Evolutionary conservation across 2,888 invertebrate species (phyloP).

Genomic region (Cyrtodaria siliqua): DNA sequence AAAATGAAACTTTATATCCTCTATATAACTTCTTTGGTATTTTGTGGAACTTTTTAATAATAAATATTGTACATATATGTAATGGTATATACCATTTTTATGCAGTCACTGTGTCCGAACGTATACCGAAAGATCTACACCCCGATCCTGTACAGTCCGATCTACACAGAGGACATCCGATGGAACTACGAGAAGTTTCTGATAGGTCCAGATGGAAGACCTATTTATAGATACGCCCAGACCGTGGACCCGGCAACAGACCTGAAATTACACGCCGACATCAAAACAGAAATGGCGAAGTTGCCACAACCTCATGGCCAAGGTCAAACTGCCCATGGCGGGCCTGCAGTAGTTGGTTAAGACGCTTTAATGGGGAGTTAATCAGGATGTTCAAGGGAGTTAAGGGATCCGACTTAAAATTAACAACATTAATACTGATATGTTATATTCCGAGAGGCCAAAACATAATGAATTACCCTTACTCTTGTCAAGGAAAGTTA

Average conservation of each 20-base stretch:
- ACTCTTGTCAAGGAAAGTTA: no score
- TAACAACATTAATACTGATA: no score
- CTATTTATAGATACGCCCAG: conserved; percentile 56
- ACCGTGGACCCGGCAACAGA: conserved; percentile 43
- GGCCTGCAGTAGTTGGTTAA: background rate
- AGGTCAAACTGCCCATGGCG: background rate
- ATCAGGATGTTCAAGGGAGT: no score
- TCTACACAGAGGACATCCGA: conserved; percentile 55
- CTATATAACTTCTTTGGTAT: no score
- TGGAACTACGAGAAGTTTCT: conserved; percentile 66
- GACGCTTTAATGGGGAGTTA: no score
- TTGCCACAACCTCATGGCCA: conserved; percentile 11
- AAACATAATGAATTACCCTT: no score
- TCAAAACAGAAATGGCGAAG: conserved; percentile 41
- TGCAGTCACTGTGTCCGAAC: conserved; percentile 51
- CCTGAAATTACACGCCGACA: conserved; percentile 41
- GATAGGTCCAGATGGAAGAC: conserved; percentile 60
- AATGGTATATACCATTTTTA: conserved; percentile 1
- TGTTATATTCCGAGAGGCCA: no score
- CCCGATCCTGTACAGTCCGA: conserved; percentile 52
- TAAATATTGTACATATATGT: no score
- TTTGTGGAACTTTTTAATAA: no score
- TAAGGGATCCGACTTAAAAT: no score
- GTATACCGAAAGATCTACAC: conserved; percentile 37
- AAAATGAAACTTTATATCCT: no score